phyloP scores from a whole-genome alignment of 2,888 invertebrate genomes.

The Sycophila texana region DNA sequence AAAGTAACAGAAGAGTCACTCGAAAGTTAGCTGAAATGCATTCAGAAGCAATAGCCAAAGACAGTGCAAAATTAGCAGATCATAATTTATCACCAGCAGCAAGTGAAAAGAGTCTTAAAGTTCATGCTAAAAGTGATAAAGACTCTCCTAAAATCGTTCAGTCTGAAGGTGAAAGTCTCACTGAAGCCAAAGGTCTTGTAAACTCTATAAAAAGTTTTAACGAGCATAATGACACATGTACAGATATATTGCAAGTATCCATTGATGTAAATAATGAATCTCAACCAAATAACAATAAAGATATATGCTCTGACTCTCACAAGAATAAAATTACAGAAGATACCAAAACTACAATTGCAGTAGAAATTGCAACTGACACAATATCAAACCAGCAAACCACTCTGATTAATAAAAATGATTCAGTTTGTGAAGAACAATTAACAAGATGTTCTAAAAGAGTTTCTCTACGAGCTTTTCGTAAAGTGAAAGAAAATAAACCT shows the following conservation, averaged over 20 bases:
- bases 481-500: conserved; percentile 23
- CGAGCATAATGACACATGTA: not conserved
- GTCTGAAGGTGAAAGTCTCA: not conserved
- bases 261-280: not conserved
- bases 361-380: no score
- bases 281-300: not conserved
- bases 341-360: not conserved
- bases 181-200: not conserved
- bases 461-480: not conserved
- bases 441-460: conserved; percentile 1
- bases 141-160: not conserved
- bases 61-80: not conserved
- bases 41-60: conserved; percentile 1
- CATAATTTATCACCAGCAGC: not conserved
- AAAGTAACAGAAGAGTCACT: conserved; percentile 17
- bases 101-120: conserved; percentile 11
- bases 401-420: not conserved
- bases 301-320: not conserved
- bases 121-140: not conserved
- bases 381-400: not conserved
- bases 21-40: conserved; percentile 23
- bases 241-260: not conserved
- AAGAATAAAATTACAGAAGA: not conserved
- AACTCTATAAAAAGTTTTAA: conserved; percentile 8
- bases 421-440: not conserved